phyloP scores from a whole-genome alignment of 2,888 invertebrate genomes.

The Baccha elongata region DNA sequence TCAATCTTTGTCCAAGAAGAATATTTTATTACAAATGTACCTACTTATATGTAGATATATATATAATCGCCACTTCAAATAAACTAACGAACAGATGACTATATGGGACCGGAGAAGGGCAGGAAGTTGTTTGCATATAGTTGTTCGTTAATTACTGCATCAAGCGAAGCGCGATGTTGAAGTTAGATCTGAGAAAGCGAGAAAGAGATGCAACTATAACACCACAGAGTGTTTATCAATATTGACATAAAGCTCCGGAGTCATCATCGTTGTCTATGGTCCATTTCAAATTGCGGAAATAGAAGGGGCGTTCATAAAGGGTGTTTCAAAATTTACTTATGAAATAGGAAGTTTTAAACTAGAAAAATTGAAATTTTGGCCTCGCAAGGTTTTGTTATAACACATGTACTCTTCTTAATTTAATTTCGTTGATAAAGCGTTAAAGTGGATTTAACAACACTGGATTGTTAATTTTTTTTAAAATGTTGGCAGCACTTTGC shows the following conservation, averaged over 20 bases:
- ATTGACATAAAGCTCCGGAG: constrained; percentile 62
- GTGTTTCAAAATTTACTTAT: too few species aligned
- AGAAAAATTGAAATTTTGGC: too few species aligned
- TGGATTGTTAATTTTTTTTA: too few species aligned
- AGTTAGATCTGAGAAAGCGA: neutral
- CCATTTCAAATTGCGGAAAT: constrained; percentile 71
- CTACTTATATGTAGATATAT: too few species aligned
- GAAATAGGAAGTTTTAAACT: too few species aligned
- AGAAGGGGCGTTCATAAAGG: constrained; percentile 42
- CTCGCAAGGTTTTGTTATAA: too few species aligned
- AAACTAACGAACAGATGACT: neutral
- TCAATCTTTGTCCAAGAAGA: constrained; percentile 53
- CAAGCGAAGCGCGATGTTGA: neutral
- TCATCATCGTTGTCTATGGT: constrained; percentile 58
- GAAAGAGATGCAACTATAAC: neutral
- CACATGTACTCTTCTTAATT: too few species aligned
- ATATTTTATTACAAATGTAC: constrained; percentile 19
- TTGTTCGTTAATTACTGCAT: constrained; percentile 46
- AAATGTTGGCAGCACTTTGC: too few species aligned
- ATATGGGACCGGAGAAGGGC: constrained; percentile 7
- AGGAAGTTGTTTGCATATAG: constrained; percentile 60
- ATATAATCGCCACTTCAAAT: neutral
- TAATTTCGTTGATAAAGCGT: too few species aligned
- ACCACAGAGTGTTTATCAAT: constrained; percentile 68
- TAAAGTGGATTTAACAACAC: too few species aligned